Conservation (phyloP, 2,113 vertebrate species). For the Hippocampus barbouri region DNA sequence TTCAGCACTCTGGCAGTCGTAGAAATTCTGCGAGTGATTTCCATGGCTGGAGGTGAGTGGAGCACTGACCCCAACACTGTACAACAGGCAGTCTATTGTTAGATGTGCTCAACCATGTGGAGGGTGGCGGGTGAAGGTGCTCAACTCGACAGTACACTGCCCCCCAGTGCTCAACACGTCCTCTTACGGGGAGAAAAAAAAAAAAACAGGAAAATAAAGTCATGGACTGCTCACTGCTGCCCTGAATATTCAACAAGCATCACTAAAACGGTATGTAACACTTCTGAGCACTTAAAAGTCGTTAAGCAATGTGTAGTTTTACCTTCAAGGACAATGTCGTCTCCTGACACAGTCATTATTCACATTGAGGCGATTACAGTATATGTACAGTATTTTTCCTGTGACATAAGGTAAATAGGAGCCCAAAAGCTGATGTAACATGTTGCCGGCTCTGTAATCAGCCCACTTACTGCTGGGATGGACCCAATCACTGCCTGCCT, state of each 20-base stretch:
- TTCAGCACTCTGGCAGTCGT: conserved; percentile 37
- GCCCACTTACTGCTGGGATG: conserved; percentile 51
- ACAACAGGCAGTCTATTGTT: conserved; percentile 65
- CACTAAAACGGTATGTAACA: conserved; percentile 6
- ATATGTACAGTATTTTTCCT: conserved; percentile 40
- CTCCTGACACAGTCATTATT: conserved; percentile 23
- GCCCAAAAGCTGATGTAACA: conserved; percentile 61
- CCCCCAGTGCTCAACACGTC: conserved; percentile 57
- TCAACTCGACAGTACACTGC: conserved; percentile 55
- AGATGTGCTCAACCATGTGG: conserved; percentile 37
- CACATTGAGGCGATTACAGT: conserved; percentile 50
- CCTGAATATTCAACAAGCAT: conserved; percentile 28
- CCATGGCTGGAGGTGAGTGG: conserved; percentile 58
- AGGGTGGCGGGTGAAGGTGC: conserved; percentile 20
- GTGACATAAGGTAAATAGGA: conserved; percentile 62
- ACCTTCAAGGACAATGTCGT: conserved; percentile 56
- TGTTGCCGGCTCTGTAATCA: conserved; percentile 62
- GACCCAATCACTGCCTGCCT: conserved; percentile 64
- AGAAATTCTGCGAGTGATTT: conserved; percentile 54
- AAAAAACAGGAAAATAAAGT: conserved; percentile 22
- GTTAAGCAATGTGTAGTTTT: conserved; percentile 53
- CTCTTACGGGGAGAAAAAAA: conserved; percentile 28
- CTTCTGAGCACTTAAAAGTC: conserved; percentile 14
- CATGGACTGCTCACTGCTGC: conserved; percentile 38
- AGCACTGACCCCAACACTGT: conserved; percentile 39